Percentiles rank a stretch among this genome's conserved stretches.
Evolutionary conservation across 2,888 invertebrate genomes (phyloP).

Genomic region (Erebia aethiops): DNA sequence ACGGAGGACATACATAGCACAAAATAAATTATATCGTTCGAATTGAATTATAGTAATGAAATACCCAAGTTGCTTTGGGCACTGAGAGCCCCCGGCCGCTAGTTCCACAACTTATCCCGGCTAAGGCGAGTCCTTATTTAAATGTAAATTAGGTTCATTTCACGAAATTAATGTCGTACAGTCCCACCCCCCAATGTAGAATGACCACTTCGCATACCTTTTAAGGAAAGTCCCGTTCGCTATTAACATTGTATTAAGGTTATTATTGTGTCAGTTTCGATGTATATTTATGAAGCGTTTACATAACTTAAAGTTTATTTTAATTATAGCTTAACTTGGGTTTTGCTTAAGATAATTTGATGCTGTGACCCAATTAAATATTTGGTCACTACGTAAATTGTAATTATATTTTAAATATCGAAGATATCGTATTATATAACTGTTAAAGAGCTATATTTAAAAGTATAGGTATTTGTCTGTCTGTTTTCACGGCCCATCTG

Average conservation of each 20-base stretch:
- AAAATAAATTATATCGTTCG: slow-evolving; percentile 59
- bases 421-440: neutral
- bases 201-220: slow-evolving; percentile 57
- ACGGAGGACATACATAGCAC: slow-evolving; percentile 38
- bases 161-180: slow-evolving; percentile 92
- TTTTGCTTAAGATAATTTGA: neutral
- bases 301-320: slow-evolving; percentile 1
- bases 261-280: slow-evolving; percentile 13
- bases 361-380: slow-evolving; percentile 3
- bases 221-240: slow-evolving; percentile 30
- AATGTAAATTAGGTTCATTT: slow-evolving; percentile 96
- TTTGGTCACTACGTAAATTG: no score
- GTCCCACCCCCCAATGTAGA: slow-evolving; percentile 78
- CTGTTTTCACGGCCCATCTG: no score
- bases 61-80: slow-evolving; percentile 77
- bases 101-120: slow-evolving; percentile 82
- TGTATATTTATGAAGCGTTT: slow-evolving; percentile 17
- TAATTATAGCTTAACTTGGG: neutral
- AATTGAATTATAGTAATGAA: slow-evolving; percentile 83
- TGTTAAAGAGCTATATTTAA: no score
- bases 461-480: no score
- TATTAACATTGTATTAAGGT: slow-evolving; percentile 1
- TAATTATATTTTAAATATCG: neutral
- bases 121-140: slow-evolving; percentile 89
- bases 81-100: slow-evolving; percentile 75